Evolutionary conservation across 2,113 vertebrate genomes (phyloP), one percentile per base, ranked within the genome.

Genomic region (Oncorhynchus tshawytscha): DNA sequence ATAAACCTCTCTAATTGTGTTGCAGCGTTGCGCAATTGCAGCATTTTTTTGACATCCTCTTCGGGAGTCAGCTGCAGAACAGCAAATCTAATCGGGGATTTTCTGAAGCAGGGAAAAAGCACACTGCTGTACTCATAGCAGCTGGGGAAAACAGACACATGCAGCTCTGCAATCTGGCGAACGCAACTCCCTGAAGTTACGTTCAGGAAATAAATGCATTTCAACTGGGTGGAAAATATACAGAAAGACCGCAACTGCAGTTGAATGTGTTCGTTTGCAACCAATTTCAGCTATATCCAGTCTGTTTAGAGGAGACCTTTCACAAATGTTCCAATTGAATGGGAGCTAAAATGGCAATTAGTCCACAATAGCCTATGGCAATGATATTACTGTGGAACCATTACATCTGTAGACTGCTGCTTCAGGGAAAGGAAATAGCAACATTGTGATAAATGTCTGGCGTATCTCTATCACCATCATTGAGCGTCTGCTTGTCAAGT

Each of bases 101-200:
- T 78, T 78, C 31, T 80, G 67, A 71, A 60, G 78, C 74, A 31
- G 29, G 49, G 51, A 31, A 34, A 71, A 69, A 74, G 60, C 76
- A 15, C 45, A n/a, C 48, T 71, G 74, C 48, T 77, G 1, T 78
- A 67, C 51, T 70, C 65, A 6, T 45, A 78, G 75, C 82, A 81
- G 81, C 76, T 82, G 83, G 70, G 68, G 67, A 81, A 25, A 18
- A 31, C 45, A 59, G 66, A 72, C 67, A 45, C 65, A 25, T 73
- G 72, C 51, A 78, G 72, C 72, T 72, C 67, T 71, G 65, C 75
- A 73, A 49, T 68, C 72, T 82, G 79, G 45, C 62, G n/a, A 74
- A 67, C 51, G 8, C 39, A 25, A 31, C 70, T 70, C 60, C 29
- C 12, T 27, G 48, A 79, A 45, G 45, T 72, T 76, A 80, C 71